Conservation (phyloP, 2,113 vertebrate genomes). For the Orcinus orca region DNA sequence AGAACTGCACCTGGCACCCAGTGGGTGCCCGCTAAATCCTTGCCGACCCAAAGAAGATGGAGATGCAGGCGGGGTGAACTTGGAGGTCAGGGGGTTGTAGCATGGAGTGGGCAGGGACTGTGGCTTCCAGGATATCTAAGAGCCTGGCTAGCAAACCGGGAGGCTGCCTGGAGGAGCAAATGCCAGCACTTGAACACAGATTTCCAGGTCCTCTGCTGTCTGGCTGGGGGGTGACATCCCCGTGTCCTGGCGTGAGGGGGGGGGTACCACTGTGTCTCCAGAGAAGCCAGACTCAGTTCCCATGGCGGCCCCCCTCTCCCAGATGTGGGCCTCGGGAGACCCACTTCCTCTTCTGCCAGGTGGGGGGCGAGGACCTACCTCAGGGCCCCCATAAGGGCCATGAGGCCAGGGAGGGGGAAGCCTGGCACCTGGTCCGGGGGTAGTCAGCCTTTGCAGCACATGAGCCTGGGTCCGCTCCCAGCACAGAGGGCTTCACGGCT, state of each 20-base stretch:
- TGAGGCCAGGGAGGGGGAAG: neutral
- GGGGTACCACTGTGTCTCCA: rapidly evolving
- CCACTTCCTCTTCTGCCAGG: neutral
- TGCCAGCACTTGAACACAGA: neutral
- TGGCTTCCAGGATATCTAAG: neutral
- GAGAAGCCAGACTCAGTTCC: neutral
- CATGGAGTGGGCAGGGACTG: neutral
- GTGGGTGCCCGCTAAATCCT: neutral
- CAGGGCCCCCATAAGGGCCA: neutral
- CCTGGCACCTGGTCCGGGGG: neutral
- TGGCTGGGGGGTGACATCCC: neutral
- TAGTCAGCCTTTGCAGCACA: neutral
- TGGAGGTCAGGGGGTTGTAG: neutral
- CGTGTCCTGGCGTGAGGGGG: neutral
- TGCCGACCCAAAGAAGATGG: neutral
- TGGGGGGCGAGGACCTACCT: neutral
- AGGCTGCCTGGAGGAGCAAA: neutral
- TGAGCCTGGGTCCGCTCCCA: neutral
- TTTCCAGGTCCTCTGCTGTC: neutral
- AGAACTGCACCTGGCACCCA: neutral
- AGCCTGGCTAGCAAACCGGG: neutral
- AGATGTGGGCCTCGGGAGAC: neutral
- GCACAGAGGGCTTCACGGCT: neutral
- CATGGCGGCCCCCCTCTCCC: rapidly evolving
- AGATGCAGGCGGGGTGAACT: too few species aligned